phyloP scores from a whole-genome alignment of 2,113 vertebrate genomes.

The Megaptera novaeangliae region DNA sequence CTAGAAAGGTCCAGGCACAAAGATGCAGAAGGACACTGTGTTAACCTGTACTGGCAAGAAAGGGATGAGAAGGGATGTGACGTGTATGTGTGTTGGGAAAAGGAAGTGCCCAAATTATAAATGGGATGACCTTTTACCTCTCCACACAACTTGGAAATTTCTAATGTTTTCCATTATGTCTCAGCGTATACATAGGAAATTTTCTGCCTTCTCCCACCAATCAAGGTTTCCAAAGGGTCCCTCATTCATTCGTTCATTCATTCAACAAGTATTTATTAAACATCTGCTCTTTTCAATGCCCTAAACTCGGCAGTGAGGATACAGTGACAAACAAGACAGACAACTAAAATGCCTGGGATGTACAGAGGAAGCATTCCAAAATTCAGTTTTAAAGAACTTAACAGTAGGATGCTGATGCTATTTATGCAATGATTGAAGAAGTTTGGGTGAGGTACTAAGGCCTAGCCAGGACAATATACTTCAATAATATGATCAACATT shows the following conservation, averaged over 20 bases:
- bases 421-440: neutral
- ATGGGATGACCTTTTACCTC: neutral
- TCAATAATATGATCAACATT: neutral
- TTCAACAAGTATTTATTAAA: neutral
- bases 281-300: neutral
- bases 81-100: neutral
- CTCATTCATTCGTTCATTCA: neutral
- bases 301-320: neutral
- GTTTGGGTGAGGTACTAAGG: neutral
- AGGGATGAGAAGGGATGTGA: rapidly evolving
- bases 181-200: neutral
- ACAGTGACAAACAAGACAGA: neutral
- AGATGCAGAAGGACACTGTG: neutral
- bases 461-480: neutral
- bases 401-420: neutral
- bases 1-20: neutral
- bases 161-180: neutral
- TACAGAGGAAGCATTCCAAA: neutral
- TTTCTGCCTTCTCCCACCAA: neutral
- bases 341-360: neutral
- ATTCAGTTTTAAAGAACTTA: neutral
- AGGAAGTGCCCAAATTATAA: neutral
- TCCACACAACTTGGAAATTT: neutral
- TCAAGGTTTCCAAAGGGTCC: neutral
- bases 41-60: neutral